Evolutionary conservation across 2,113 vertebrate genomes (phyloP).

Genomic region (Saccopteryx leptura): DNA sequence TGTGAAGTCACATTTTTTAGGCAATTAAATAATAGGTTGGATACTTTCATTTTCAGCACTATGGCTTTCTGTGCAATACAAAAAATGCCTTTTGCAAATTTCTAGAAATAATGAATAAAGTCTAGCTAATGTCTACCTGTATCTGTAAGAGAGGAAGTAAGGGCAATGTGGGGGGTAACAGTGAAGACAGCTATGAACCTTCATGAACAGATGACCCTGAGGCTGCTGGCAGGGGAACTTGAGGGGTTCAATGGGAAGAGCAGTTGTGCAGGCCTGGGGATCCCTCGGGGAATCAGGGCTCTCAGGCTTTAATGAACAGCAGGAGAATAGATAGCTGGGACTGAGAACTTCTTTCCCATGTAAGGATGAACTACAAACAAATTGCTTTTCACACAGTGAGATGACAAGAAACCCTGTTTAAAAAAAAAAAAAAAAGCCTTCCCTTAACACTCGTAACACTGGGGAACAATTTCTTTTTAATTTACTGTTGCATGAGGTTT

Average conservation of each 20-base stretch:
- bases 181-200: not conserved
- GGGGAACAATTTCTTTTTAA: no score
- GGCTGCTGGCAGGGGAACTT: not conserved
- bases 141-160: not conserved
- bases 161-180: not conserved
- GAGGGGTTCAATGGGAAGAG: fast-evolving
- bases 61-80: not conserved
- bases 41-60: not conserved
- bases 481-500: no score
- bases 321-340: not conserved
- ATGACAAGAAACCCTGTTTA: not conserved
- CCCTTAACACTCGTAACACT: not conserved
- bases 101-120: conserved; percentile 1
- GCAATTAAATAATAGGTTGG: not conserved
- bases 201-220: not conserved
- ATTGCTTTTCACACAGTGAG: not conserved
- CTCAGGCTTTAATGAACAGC: not conserved
- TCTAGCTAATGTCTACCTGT: not conserved
- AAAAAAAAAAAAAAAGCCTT: not conserved
- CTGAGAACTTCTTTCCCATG: not conserved
- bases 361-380: not conserved
- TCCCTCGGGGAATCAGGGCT: not conserved
- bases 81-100: not conserved
- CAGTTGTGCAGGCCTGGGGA: not conserved
- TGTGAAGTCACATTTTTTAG: not conserved